A percentile compares a stretch with the other conserved stretches of the same genome.
Conservation (phyloP, 2,888 invertebrate species). For the Allygus modestus region DNA sequence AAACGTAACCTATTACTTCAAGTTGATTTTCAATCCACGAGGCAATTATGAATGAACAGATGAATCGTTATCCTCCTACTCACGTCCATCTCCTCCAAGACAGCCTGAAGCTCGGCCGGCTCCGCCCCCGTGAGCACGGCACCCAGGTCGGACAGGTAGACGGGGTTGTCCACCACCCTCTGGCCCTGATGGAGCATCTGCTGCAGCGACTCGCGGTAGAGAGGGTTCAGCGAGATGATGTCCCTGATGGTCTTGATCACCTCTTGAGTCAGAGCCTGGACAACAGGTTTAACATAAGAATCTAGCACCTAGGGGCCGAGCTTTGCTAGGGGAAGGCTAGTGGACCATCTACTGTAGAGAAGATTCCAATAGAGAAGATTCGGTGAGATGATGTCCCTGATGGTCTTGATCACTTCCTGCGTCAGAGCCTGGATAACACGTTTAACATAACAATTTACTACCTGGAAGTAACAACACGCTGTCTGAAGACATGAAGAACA, state of each 20-base stretch:
- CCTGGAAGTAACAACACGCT: slow-evolving; percentile 2
- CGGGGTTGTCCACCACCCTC: slow-evolving; percentile 98
- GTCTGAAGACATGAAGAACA: too few relatives aligned
- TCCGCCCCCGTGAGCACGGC: slow-evolving; percentile 97
- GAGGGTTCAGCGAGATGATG: slow-evolving; percentile 97
- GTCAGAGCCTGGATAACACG: slow-evolving; percentile 94
- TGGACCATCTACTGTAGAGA: slow-evolving; percentile 98
- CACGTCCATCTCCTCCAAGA: slow-evolving; percentile 96
- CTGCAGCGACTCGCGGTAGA: slow-evolving; percentile 98
- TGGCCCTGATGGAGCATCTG: slow-evolving; percentile 98
- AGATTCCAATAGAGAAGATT: slow-evolving; percentile 98
- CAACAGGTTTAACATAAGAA: slow-evolving; percentile 13
- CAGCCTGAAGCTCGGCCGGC: slow-evolving; percentile 92
- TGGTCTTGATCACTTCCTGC: slow-evolving; percentile 98
- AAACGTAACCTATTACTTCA: too few relatives aligned
- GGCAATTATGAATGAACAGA: too few relatives aligned
- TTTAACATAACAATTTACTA: too few relatives aligned
- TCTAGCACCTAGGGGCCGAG: too few relatives aligned
- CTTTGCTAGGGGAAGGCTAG: too few relatives aligned
- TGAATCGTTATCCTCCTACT: too few relatives aligned
- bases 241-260: slow-evolving; percentile 98
- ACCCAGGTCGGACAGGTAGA: slow-evolving; percentile 97
- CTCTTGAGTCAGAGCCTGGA: slow-evolving; percentile 93
- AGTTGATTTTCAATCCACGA: too few relatives aligned
- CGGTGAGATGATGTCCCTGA: slow-evolving; percentile 97